Conservation (phyloP, 2,113 vertebrate species). For the Pterocles burchelli region DNA sequence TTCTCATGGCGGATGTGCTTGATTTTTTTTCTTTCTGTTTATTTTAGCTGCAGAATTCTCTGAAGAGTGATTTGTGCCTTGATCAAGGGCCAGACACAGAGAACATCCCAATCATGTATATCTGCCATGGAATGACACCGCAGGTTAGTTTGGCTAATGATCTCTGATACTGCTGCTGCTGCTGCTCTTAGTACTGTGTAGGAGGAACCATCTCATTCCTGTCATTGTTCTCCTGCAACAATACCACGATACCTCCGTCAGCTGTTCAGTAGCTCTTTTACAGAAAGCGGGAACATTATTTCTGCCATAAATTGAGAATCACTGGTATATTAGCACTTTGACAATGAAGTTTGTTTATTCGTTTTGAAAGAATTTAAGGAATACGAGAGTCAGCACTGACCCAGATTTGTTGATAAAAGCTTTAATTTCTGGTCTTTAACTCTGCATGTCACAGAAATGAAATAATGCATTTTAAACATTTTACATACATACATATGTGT, state of each 20-base stretch:
- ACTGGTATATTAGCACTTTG: background rate
- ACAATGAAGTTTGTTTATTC: background rate
- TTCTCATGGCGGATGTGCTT: background rate
- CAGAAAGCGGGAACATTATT: background rate
- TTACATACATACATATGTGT: background rate
- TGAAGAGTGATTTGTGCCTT: conserved; percentile 95
- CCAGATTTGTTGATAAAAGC: background rate
- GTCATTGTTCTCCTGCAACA: background rate
- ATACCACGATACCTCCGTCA: background rate
- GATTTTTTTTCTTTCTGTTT: conserved; percentile 37
- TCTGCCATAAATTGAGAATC: background rate
- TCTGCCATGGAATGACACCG: conserved; percentile 97
- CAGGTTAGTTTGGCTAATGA: conserved; percentile 82
- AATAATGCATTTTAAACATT: background rate
- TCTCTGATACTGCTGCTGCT: background rate
- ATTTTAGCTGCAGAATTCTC: conserved; percentile 91
- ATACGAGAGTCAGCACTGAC: background rate
- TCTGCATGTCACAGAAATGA: background rate
- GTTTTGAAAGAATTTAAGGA: background rate
- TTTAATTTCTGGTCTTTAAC: conserved; percentile 9
- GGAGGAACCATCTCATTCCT: background rate
- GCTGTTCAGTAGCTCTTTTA: background rate
- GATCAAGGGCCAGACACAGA: conserved; percentile 97
- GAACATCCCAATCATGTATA: conserved; percentile 95
- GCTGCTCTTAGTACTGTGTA: background rate